phyloP scores from a whole-genome alignment of 2,113 vertebrate genomes.

The Junco hyemalis region DNA sequence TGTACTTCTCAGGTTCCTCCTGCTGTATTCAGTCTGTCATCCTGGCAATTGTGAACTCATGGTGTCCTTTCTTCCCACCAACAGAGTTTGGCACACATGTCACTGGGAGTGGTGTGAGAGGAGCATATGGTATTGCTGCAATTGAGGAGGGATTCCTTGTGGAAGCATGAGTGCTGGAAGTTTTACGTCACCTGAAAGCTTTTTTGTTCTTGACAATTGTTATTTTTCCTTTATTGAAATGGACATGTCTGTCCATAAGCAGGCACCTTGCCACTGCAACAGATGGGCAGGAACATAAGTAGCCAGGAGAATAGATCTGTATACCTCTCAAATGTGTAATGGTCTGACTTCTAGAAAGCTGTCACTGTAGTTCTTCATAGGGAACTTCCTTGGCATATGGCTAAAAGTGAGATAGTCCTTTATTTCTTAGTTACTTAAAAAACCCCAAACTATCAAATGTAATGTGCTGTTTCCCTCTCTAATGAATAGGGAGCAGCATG shows the following conservation, averaged over 20 bases:
- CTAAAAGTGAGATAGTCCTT: background rate
- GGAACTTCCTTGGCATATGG: conserved; percentile 28
- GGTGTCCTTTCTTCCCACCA: background rate
- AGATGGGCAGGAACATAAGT: conserved; percentile 38
- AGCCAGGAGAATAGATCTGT: conserved; percentile 1
- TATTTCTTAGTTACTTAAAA: background rate
- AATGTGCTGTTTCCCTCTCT: background rate
- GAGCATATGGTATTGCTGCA: conserved; percentile 19
- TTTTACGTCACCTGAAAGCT: background rate
- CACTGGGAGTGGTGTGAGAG: background rate
- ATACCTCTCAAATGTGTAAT: background rate
- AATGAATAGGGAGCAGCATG: background rate
- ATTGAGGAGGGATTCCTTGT: conserved; percentile 38
- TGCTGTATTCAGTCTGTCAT: conserved; percentile 23
- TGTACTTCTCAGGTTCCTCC: conserved; percentile 8
- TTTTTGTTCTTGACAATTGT: background rate
- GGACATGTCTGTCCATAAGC: background rate
- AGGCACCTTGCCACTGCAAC: conserved; percentile 13
- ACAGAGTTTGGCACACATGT: background rate
- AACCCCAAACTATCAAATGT: background rate
- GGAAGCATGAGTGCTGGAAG: background rate
- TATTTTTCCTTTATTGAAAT: conserved; percentile 32
- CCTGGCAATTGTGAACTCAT: background rate
- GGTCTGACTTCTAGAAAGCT: background rate
- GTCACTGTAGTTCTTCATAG: background rate